These are phyloP conservation scores for Pogonomyrmex barbatus DNA, from an alignment of 1,140 invertebrate species.

Conservation along the genomic window DNA sequence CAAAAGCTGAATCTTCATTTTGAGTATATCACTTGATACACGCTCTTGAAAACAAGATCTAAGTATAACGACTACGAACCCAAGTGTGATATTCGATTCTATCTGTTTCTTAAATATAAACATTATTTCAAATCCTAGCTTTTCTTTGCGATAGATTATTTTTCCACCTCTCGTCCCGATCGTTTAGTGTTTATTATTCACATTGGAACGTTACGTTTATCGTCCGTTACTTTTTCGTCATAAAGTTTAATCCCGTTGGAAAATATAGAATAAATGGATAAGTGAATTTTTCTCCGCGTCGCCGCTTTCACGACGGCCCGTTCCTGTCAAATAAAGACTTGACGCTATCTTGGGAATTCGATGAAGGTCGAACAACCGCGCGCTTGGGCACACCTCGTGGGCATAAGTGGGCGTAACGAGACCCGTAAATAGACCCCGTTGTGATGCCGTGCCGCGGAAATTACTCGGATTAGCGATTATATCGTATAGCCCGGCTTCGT, in stretches of 20 bases:
- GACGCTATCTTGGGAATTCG: conserved; percentile 40
- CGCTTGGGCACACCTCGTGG: conserved; percentile 37
- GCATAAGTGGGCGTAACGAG: conserved; percentile 49
- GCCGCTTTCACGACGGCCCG: background rate
- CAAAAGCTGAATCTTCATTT: background rate
- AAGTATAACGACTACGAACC: background rate
- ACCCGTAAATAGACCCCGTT: conserved; percentile 39
- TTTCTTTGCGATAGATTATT: background rate
- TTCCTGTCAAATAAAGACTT: conserved; percentile 35
- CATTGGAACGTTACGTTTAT: no score
- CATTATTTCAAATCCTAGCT: background rate
- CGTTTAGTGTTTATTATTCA: conserved; percentile 11
- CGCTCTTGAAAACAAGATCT: background rate
- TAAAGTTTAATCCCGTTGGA: background rate
- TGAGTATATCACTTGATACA: background rate
- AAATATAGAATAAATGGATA: conserved; percentile 18
- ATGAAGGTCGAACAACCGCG: conserved; percentile 25
- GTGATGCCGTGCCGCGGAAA: conserved; percentile 42
- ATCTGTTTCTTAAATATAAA: background rate
- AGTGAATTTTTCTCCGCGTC: background rate
- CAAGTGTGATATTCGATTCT: conserved; percentile 6
- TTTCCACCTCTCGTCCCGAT: background rate
- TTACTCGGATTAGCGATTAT: conserved; percentile 51
- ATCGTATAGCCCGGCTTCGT: background rate
- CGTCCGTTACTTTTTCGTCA: no score